A percentile compares a stretch with the other conserved stretches of the same genome.
These are phyloP conservation scores for Machimus atricapillus DNA, from an alignment of 2,888 invertebrate genomes.

Conservation along the genomic window DNA sequence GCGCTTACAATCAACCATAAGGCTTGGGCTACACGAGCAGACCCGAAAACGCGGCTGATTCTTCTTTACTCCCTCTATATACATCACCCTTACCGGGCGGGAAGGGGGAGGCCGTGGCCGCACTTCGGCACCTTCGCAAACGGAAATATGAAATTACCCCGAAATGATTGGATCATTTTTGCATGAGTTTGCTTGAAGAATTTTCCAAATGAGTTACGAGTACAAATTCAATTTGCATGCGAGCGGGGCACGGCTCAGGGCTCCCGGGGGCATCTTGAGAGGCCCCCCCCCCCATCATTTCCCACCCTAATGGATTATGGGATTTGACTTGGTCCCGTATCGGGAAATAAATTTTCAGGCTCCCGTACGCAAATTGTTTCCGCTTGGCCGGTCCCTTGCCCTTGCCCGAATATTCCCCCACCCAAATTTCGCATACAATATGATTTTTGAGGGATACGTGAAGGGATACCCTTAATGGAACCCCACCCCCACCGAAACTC, in stretches of 20 bases:
- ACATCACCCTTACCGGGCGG: not conserved
- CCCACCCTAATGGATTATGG: conserved; percentile 3
- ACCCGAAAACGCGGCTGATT: not conserved
- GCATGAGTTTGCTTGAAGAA: conserved; percentile 40
- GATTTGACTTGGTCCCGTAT: conserved; percentile 12
- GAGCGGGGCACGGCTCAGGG: not conserved
- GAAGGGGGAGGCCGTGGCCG: not conserved
- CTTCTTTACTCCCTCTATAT: not conserved
- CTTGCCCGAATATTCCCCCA: not conserved
- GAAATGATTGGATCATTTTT: conserved; percentile 39
- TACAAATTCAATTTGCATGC: conserved; percentile 34
- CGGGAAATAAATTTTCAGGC: conserved; percentile 14
- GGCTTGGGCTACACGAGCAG: not conserved
- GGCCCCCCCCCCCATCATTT: not conserved
- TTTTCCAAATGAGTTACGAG: conserved; percentile 40
- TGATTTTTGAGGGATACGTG: conserved; percentile 15
- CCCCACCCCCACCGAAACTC: not conserved
- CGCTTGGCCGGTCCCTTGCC: not conserved
- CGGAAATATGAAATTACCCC: conserved; percentile 39
- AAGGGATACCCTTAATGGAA: not conserved
- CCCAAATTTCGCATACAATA: not conserved
- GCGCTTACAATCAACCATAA: not conserved
- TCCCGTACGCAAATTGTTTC: conserved; percentile 25
- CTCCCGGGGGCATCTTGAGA: not conserved
- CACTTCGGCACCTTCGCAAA: conserved; percentile 1